Conservation (phyloP, 2,888 invertebrate genomes). For the Eulithis prunata region DNA sequence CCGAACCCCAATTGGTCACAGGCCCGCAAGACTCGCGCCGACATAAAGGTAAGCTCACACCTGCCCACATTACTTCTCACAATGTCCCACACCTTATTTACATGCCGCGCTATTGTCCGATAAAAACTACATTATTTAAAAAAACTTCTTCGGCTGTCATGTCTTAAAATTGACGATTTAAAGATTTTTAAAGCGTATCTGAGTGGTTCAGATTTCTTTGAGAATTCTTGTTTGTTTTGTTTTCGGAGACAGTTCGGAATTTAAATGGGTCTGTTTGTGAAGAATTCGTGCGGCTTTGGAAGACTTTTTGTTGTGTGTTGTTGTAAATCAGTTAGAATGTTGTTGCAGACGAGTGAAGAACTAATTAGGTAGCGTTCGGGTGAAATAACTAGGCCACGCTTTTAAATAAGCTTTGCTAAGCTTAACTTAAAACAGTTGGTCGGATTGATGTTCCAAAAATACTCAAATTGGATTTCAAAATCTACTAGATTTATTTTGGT, state of each 20-base stretch:
- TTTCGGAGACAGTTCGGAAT: conserved; percentile 25
- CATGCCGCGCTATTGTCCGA: conserved; percentile 47
- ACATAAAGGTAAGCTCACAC: conserved; percentile 61
- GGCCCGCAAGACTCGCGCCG: conserved; percentile 56
- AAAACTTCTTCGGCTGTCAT: conserved; percentile 62
- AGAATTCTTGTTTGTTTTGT: conserved; percentile 29
- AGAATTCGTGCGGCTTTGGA: neutral
- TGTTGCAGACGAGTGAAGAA: conserved; percentile 4
- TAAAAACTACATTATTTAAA: conserved; percentile 54
- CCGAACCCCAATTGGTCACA: conserved; percentile 48
- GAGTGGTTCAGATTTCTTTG: conserved; percentile 17
- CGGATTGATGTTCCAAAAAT: too few species aligned
- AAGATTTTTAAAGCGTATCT: conserved; percentile 28
- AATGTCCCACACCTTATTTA: conserved; percentile 35
- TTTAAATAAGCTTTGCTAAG: too few species aligned
- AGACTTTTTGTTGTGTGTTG: conserved; percentile 10
- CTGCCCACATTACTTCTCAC: conserved; percentile 56
- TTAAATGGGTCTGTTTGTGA: conserved; percentile 25
- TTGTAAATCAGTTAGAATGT: conserved; percentile 20
- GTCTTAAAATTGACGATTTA: conserved; percentile 35
- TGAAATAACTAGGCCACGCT: neutral
- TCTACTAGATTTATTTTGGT: neutral
- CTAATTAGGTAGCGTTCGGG: conserved; percentile 1
- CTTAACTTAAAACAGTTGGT: too few species aligned
- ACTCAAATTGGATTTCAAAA: too few species aligned